These are phyloP conservation scores for Porites evermanni DNA, from an alignment of 92 coral and sea anemone genomes.

Conservation along the genomic window DNA sequence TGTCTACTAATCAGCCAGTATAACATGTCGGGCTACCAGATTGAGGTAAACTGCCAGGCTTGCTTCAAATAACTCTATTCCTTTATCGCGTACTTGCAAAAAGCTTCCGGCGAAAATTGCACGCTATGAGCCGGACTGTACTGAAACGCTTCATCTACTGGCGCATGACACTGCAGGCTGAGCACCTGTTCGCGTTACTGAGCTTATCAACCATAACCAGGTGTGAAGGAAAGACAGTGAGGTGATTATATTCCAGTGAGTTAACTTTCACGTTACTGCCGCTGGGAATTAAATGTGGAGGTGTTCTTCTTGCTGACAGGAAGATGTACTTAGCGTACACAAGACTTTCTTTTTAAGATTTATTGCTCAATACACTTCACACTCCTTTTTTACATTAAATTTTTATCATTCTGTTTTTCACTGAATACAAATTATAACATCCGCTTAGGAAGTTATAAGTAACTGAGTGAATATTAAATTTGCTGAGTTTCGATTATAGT, in stretches of 20 bases:
- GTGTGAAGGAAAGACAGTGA: slow-evolving; percentile 1
- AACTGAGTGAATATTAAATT: too few relatives aligned
- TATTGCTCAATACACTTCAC: slow-evolving; percentile 23
- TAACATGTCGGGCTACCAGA: too few relatives aligned
- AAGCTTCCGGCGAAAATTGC: too few relatives aligned
- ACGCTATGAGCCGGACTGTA: too few relatives aligned
- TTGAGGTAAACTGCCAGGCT: too few relatives aligned
- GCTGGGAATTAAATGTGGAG: background rate
- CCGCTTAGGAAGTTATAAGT: slow-evolving; percentile 21
- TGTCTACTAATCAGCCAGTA: too few relatives aligned
- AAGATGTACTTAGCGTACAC: background rate
- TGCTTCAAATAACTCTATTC: too few relatives aligned
- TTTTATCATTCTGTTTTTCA: background rate
- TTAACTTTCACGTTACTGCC: background rate
- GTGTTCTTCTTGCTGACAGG: slow-evolving; percentile 2
- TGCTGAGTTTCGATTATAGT: too few relatives aligned
- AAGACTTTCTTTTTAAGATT: too few relatives aligned
- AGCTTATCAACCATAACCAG: background rate
- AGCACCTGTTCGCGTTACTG: slow-evolving; percentile 2
- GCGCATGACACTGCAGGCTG: background rate
- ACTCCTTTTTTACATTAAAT: background rate
- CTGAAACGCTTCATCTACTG: background rate
- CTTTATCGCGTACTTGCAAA: too few relatives aligned
- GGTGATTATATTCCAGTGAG: background rate
- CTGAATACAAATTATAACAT: slow-evolving; percentile 25